Base-by-base conservation (phyloP, 1,140 invertebrate genomes). In the Hypothenemus hampei region DNA sequence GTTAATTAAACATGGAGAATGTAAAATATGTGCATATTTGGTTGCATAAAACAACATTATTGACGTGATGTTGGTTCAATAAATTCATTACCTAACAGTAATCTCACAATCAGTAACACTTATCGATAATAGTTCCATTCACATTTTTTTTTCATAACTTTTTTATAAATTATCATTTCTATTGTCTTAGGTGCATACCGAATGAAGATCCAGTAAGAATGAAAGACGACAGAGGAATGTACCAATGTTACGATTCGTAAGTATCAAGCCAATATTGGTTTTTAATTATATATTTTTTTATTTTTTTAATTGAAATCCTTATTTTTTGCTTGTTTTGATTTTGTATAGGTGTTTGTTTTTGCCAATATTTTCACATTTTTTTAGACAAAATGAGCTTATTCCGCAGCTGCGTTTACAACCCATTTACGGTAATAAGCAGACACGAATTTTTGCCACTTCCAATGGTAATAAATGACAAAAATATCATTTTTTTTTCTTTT, bases 231-330 rank as follows among this genome's bases (percentile, higher is more conserved):
- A 41, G 61, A 29, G 50, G 44, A 22, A 29, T 67, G 7, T 67
- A 62, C 46, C 48, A 53, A n/a, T 67, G 60, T 56, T 67, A 62
- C 33, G 64, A 67, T 48, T 60, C 61, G 65, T 67, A 61, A 63
- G 65, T 63, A 58, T 49, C 5, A 11, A n/a, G n/a, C 33, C 29
- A 10, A n/a, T n/a, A n/a, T n/a, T n/a, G n/a, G n/a, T n/a, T n/a
- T n/a, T n/a, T n/a, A n/a, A n/a, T n/a, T n/a, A n/a, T n/a, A n/a
- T n/a, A n/a, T n/a, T n/a, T n/a, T n/a, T n/a, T n/a, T n/a, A n/a
- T n/a, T n/a, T n/a, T n/a, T n/a, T n/a, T n/a, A n/a, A n/a, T n/a
- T n/a, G n/a, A n/a, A n/a, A n/a, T n/a, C n/a, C n/a, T n/a, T 15
- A 24, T 46, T n/a, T 24, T 33, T 46, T 54, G 41, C 22, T 19